A percentile compares a stretch with the other conserved stretches of the same genome.
Conservation (phyloP, 2,888 invertebrate genomes). For the Drosophila stalkeri region DNA sequence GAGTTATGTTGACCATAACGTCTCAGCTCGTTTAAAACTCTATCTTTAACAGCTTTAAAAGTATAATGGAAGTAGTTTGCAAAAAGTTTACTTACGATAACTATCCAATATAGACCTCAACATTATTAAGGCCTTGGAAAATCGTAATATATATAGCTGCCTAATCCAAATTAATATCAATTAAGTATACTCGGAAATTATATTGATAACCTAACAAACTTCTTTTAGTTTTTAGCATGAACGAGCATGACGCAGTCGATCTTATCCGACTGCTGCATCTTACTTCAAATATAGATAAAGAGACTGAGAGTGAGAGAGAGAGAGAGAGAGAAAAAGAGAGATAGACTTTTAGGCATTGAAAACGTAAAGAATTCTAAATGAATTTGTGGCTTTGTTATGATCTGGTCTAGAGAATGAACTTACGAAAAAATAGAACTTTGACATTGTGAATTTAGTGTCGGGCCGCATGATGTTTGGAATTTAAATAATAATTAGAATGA, state of each 20-base stretch:
- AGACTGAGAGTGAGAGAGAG: background rate
- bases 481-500: constrained; percentile 54
- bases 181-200: background rate
- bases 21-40: background rate
- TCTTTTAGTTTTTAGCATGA: background rate
- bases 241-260: background rate
- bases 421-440: constrained; percentile 69
- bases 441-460: constrained; percentile 1
- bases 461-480: constrained; percentile 19
- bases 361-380: background rate
- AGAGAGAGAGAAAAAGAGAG: background rate
- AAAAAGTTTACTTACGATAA: background rate
- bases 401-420: constrained; percentile 33
- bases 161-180: background rate
- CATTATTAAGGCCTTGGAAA: background rate
- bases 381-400: background rate
- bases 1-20: background rate
- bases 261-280: background rate
- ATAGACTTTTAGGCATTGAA: background rate
- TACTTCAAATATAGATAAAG: background rate
- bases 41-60: background rate
- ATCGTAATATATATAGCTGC: background rate
- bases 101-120: background rate
- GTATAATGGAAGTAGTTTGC: background rate
- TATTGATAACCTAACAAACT: background rate